Conservation (phyloP, 1,140 invertebrate species). For the Drosophila leontia region DNA sequence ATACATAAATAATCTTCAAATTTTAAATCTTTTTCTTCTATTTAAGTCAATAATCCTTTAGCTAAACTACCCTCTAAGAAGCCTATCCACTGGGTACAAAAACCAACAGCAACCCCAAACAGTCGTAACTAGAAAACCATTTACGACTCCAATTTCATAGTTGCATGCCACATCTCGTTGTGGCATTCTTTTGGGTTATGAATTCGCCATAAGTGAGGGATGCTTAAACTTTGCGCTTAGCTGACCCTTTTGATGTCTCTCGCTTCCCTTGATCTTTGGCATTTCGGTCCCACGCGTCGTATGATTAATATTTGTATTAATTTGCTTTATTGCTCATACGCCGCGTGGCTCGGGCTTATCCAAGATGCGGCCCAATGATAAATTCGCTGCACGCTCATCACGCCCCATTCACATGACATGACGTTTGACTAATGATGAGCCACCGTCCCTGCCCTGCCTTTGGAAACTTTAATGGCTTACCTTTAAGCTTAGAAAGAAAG, state of each 20-base stretch:
- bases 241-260: constrained; percentile 27
- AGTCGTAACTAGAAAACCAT: constrained; percentile 27
- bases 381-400: constrained; percentile 53
- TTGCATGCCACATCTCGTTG: constrained; percentile 11
- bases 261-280: constrained; percentile 12
- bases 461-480: constrained; percentile 35
- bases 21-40: not conserved
- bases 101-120: constrained; percentile 2
- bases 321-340: constrained; percentile 64
- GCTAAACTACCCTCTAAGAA: not conserved
- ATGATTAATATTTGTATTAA: constrained; percentile 70
- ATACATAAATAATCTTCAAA: no score
- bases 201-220: constrained; percentile 16
- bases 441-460: not conserved
- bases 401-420: constrained; percentile 37
- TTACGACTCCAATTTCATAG: constrained; percentile 43
- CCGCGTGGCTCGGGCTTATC: constrained; percentile 36
- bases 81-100: not conserved
- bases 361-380: constrained; percentile 46
- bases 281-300: constrained; percentile 51
- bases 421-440: constrained; percentile 59
- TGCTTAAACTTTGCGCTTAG: constrained; percentile 15
- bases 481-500: constrained; percentile 17
- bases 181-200: not conserved
- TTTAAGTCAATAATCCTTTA: not conserved